Evolutionary conservation across 1,140 invertebrate genomes (phyloP), one percentile per base, ranked within the genome.

Genomic region (Aphaenogaster ashmeadi): DNA sequence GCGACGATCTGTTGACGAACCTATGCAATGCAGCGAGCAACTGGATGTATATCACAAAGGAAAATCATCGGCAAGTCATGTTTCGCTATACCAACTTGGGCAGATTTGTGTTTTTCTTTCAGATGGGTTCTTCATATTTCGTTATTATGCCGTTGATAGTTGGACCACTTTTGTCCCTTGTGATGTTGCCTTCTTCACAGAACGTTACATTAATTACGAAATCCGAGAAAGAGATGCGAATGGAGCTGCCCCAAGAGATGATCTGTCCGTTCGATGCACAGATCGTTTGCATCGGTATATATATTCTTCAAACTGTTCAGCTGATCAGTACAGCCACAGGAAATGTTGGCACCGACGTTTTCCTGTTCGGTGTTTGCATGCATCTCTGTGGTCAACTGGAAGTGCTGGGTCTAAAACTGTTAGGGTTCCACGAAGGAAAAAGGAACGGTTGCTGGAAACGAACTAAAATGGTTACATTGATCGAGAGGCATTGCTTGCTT

Each of bases 321-420:
- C 6, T 52, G 7, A 33, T 18, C 7, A 21, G 7, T 1, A 75
- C 13, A 41, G 13, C 56, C 5, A 77, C 33, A 5, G 27, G 54
- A 3, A 58, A 91, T 38, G 78, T 79, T 36, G 88, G 86, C 27
- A 87, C 58, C 33, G 89, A 91, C 52, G 71, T 88, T 13, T 88
- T 92, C 8, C 64, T 89, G 7, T 86, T 91, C 18, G 86, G 72
- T 4, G 33, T 86, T 21, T 54, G 5, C 11, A 80, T 80, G 50
- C 56, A 86, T 56, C 36, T 86, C 1, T 80, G 75, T 33, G 64
- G 64, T 47, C 52, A 86, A 36, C n/a, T 80, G 15, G 62, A 80
- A 69, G 8, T 86, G 36, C 50, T 86, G 11, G 8, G 11, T 8
- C 50, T 21, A 18, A 18, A 86, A 69, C 6, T 86, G 27, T 66